These are phyloP conservation scores for Porites evermanni DNA, from an alignment of 92 coral and sea anemone species.

Conservation along the genomic window DNA sequence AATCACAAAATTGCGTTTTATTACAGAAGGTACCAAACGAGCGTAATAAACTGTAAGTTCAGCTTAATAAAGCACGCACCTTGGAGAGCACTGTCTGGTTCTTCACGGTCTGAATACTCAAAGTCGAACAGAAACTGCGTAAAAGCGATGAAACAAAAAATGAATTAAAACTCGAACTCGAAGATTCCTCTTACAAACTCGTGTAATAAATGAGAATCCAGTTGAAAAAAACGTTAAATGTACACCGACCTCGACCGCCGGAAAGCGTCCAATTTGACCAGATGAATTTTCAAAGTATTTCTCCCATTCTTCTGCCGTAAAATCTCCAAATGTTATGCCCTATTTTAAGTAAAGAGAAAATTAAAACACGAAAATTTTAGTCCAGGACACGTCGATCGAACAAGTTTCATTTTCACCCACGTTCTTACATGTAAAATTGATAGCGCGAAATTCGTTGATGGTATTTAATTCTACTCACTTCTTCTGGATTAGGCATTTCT, in stretches of 20 bases:
- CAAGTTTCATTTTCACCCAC: background rate
- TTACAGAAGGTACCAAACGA: background rate
- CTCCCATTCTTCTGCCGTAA: slow-evolving; percentile 85
- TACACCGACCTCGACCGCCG: slow-evolving; percentile 83
- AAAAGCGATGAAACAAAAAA: background rate
- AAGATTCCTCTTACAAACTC: background rate
- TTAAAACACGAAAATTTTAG: slow-evolving; percentile 7
- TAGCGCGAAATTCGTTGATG: background rate
- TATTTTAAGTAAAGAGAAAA: slow-evolving; percentile 16
- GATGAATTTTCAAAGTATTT: slow-evolving; percentile 70
- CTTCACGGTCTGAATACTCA: slow-evolving; percentile 76
- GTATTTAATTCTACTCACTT: slow-evolving; percentile 17
- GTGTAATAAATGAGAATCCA: background rate
- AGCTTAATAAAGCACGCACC: slow-evolving; percentile 6
- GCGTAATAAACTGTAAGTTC: background rate
- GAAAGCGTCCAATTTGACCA: slow-evolving; percentile 55
- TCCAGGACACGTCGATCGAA: background rate
- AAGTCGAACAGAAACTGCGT: slow-evolving; percentile 79
- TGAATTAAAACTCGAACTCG: background rate
- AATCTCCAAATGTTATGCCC: slow-evolving; percentile 87
- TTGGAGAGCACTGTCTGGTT: slow-evolving; percentile 32
- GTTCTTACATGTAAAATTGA: background rate
- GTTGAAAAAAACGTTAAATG: background rate
- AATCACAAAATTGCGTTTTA: background rate
- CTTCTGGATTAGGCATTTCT: slow-evolving; percentile 54